These are phyloP conservation scores for Holothuria leucospilota DNA, from an alignment of 53 echinoderm and acorn worm genomes.

Conservation along the genomic window DNA sequence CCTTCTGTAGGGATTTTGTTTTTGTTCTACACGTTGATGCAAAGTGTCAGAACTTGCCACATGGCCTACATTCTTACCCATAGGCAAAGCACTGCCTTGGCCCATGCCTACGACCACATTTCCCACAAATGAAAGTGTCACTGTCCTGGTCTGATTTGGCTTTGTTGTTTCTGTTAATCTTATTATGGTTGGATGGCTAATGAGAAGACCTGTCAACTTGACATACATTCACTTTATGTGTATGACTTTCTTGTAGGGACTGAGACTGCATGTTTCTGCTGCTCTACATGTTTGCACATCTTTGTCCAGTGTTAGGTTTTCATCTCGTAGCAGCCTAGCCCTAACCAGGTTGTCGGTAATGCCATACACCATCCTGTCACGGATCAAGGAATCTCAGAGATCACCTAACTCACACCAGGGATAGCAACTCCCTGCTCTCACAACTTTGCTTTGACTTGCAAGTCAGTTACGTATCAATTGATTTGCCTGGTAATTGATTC, in stretches of 20 bases:
- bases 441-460: not conserved
- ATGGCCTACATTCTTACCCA: not conserved
- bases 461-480: not conserved
- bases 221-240: not conserved
- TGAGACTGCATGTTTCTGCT: slow-evolving; percentile 18
- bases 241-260: not conserved
- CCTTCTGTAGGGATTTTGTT: not conserved
- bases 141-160: too few relatives aligned
- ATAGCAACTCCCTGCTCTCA: too few relatives aligned
- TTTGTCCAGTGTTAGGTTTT: slow-evolving; percentile 57
- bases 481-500: slow-evolving; percentile 1
- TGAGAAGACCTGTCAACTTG: not conserved
- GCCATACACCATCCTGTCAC: slow-evolving; percentile 47
- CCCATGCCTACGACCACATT: not conserved
- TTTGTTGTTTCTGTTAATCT: too few relatives aligned
- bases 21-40: not conserved
- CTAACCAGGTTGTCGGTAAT: slow-evolving; percentile 18
- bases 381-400: slow-evolving; percentile 36
- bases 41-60: not conserved
- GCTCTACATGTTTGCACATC: slow-evolving; percentile 33
- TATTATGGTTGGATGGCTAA: too few relatives aligned
- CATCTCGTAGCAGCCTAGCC: slow-evolving; percentile 52
- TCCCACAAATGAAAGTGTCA: not conserved
- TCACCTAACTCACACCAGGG: slow-evolving; percentile 51
- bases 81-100: not conserved